phyloP scores from a whole-genome alignment of 2,888 invertebrate species.

The Cephus runcator region DNA sequence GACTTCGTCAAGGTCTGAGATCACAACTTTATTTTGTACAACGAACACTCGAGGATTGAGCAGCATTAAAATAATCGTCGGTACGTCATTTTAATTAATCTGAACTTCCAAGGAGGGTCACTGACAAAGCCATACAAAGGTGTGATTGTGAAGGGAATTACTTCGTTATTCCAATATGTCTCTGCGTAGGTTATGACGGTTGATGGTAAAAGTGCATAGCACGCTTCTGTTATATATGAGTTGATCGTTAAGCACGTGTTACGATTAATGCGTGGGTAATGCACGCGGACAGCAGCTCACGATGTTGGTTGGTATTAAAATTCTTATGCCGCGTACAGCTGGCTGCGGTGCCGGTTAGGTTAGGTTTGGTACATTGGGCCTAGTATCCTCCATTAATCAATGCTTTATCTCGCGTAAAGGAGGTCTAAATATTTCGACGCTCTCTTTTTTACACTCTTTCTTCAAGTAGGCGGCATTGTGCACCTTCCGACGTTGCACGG shows the following conservation, averaged over 20 bases:
- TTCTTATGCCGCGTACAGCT: slow-evolving; percentile 28
- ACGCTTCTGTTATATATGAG: neutral
- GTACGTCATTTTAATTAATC: neutral
- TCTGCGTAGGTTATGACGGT: neutral
- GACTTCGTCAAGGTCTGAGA: neutral
- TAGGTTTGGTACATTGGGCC: slow-evolving; percentile 34
- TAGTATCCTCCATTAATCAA: slow-evolving; percentile 47
- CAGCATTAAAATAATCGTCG: neutral
- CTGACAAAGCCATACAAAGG: neutral
- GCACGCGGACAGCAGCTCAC: slow-evolving; percentile 31
- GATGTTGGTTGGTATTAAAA: slow-evolving; percentile 41
- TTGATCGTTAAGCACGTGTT: slow-evolving; percentile 29
- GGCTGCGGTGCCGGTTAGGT: neutral
- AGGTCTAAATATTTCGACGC: slow-evolving; percentile 47
- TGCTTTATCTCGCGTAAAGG: slow-evolving; percentile 37
- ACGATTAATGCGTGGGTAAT: slow-evolving; percentile 38
- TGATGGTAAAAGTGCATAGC: neutral
- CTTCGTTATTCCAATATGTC: neutral
- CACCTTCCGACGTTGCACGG: slow-evolving; percentile 26
- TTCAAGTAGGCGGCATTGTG: slow-evolving; percentile 6
- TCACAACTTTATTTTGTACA: neutral
- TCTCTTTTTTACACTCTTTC: slow-evolving; percentile 2
- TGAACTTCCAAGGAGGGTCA: neutral
- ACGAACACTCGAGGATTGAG: neutral
- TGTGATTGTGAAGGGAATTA: neutral